Percentiles rank a stretch among this genome's conserved stretches.
phyloP scores from a whole-genome alignment of 2,113 vertebrate genomes.

The Phycodurus eques region DNA sequence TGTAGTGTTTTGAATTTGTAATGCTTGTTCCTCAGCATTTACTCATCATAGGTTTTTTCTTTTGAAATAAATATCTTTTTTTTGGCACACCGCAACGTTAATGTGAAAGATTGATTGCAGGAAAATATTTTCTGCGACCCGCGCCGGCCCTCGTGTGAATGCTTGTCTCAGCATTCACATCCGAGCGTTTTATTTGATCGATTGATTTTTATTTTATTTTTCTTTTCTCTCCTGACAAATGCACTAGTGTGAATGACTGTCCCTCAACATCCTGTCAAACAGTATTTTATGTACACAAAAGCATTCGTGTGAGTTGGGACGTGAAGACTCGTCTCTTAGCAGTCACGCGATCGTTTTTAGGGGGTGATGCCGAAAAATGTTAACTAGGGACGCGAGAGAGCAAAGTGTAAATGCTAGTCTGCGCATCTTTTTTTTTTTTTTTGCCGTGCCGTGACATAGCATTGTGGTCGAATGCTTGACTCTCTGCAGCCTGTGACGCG shows the following conservation, averaged over 20 bases:
- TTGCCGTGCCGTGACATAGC: background rate
- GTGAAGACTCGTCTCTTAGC: background rate
- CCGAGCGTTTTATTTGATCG: background rate
- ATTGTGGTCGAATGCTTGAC: background rate
- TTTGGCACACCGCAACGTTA: background rate
- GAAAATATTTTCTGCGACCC: background rate
- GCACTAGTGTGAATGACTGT: background rate
- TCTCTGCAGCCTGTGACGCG: background rate
- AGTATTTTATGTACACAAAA: background rate
- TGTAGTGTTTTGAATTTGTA: background rate
- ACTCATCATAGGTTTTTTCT: background rate
- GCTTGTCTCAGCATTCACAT: constrained; percentile 3
- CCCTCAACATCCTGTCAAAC: background rate
- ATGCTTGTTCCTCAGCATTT: background rate
- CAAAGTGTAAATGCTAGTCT: background rate
- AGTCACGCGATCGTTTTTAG: background rate
- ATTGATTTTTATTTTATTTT: background rate
- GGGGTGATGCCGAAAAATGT: background rate
- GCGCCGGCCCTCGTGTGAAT: background rate
- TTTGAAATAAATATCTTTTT: background rate
- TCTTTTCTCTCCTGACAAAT: background rate
- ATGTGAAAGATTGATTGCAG: background rate
- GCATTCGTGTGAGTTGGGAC: background rate
- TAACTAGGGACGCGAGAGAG: background rate
- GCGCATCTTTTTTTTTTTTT: background rate